A percentile compares a stretch with the other conserved stretches of the same genome.
Conservation (phyloP, 2,797 vertebrate genomes). For the Bradypus variegatus region DNA sequence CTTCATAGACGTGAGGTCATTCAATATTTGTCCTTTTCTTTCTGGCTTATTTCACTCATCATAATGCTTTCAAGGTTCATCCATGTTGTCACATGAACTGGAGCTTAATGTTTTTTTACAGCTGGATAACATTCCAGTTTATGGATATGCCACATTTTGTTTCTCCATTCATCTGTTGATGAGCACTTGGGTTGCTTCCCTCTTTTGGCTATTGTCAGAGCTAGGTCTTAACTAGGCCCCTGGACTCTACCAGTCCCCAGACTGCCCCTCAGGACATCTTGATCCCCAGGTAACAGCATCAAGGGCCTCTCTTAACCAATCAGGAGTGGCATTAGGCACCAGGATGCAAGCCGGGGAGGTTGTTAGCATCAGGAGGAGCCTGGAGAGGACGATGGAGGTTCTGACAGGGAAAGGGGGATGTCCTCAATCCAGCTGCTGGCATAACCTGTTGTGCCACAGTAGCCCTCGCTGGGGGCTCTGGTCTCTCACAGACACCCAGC, state of each 20-base stretch:
- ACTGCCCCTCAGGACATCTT: too few relatives aligned
- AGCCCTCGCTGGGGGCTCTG: neutral
- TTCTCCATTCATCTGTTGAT: too few relatives aligned
- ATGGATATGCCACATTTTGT: too few relatives aligned
- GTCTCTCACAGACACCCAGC: neutral
- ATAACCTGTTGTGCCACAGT: fast-evolving
- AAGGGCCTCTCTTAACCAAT: neutral
- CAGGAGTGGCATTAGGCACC: neutral
- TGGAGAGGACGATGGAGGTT: neutral
- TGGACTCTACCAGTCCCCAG: neutral
- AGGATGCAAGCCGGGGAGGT: neutral
- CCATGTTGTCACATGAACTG: too few relatives aligned
- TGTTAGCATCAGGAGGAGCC: neutral
- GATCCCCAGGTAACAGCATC: neutral
- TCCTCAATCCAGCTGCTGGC: neutral
- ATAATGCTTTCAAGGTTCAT: too few relatives aligned
- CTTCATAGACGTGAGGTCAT: too few relatives aligned
- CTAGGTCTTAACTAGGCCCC: neutral
- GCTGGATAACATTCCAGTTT: too few relatives aligned
- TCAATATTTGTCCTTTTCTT: too few relatives aligned
- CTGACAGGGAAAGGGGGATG: neutral
- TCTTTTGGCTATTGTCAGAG: neutral
- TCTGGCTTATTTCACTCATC: too few relatives aligned
- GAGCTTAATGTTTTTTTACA: too few relatives aligned
- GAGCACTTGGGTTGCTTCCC: too few relatives aligned